Base-by-base conservation (phyloP, 2,113 vertebrate genomes). In the Falcunculus frontatus region DNA sequence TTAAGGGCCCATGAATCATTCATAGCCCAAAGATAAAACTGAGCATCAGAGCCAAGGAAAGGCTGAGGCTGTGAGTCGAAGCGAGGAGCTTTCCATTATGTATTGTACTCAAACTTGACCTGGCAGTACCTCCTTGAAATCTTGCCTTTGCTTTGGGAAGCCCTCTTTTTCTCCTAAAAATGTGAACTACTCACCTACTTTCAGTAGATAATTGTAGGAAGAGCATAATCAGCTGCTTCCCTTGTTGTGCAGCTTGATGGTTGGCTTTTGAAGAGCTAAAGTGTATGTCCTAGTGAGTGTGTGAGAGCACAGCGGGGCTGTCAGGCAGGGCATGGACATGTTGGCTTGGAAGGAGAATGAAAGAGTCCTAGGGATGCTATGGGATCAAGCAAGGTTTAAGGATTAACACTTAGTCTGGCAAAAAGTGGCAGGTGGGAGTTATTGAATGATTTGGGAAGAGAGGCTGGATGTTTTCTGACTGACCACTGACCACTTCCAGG, bases 1-100 rank as follows among this genome's bases (percentile, higher is more conserved):
- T 97, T 96, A 96, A 91, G 87, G 90, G 44, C 39, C 59, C 74
- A 90, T 98, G 95, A 98, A 98, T 98, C 96, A 98, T 98, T 98
- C 96, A 97, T 97, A 91, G 55, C 17, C 33, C 37, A 90, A 95
- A 96, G 94, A 97, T 96, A 87, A 97, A 97, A 97, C 78, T 16
- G 19, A 88, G 83, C 75, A 77, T 85, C 95, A 82, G 90, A 96
- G 81, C 83, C 78, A 68, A 84, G 84, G 86, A 88, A 90, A 90
- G 37, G 41, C 81, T 62, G 93, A 33, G 19, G 35, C 44, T 83
- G 67, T 86, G 44, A 73, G 84, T 49, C 9, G 6, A 81, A 81
- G 59, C 15, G 7, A 89, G 57, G 53, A 80, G 44, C 15, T 2
- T 93, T 96, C 74, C 64, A 87, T 96, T 96, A 86, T 96, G 97